Conservation (phyloP, 2,888 invertebrate genomes). For the Leptinotarsa haldemani region DNA sequence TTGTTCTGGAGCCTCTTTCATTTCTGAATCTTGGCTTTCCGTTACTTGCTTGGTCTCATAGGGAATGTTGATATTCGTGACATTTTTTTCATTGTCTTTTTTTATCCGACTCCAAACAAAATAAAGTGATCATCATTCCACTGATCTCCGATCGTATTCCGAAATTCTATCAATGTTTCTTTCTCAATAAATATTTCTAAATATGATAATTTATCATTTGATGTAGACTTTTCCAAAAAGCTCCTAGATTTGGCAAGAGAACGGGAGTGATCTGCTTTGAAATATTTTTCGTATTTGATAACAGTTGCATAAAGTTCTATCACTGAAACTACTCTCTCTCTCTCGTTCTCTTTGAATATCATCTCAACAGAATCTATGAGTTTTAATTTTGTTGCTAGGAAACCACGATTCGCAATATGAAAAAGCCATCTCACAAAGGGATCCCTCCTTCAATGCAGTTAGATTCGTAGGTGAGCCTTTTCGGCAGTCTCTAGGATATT, state of each 20-base stretch:
- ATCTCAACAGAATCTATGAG: slow-evolving; percentile 33
- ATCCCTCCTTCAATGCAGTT: slow-evolving; percentile 26
- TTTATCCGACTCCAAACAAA: slow-evolving; percentile 15
- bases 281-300: too few species aligned
- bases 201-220: too few species aligned
- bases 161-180: too few species aligned
- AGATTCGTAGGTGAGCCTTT: slow-evolving; percentile 35
- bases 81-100: slow-evolving; percentile 17
- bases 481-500: slow-evolving; percentile 32
- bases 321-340: slow-evolving; percentile 20
- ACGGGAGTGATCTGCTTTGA: too few species aligned
- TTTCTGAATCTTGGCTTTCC: slow-evolving; percentile 16
- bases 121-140: not conserved
- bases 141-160: too few species aligned
- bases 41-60: slow-evolving; percentile 19
- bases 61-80: slow-evolving; percentile 12
- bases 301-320: too few species aligned
- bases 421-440: slow-evolving; percentile 34
- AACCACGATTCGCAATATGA: slow-evolving; percentile 34
- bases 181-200: too few species aligned
- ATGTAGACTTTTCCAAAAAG: too few species aligned
- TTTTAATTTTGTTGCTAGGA: slow-evolving; percentile 33
- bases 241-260: too few species aligned
- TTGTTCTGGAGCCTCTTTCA: slow-evolving; percentile 8
- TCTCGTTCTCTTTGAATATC: slow-evolving; percentile 26